Percentiles rank a stretch among this genome's conserved stretches.
Evolutionary conservation across 2,113 vertebrate genomes (phyloP).

Genomic region (Bungarus multicinctus): DNA sequence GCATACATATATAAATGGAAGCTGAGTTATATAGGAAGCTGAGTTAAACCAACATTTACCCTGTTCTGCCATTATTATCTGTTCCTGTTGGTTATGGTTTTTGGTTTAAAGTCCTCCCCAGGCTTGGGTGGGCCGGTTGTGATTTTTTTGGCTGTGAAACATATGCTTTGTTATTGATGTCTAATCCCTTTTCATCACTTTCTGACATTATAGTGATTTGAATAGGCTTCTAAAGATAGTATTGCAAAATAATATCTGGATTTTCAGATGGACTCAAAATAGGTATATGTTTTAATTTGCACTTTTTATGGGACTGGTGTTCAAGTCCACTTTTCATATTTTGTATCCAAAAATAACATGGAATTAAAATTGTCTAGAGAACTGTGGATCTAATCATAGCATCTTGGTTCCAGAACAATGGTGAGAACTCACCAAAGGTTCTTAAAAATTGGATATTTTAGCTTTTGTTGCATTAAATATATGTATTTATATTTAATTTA

Average conservation of each 20-base stretch:
- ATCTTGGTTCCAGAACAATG: background rate
- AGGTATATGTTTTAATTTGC: background rate
- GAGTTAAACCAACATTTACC: background rate
- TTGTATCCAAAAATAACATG: background rate
- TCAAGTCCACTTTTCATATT: background rate
- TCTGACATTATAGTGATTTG: background rate
- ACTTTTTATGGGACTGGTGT: background rate
- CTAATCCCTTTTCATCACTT: background rate
- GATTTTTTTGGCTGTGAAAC: background rate
- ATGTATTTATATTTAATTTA: background rate
- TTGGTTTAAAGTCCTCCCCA: background rate
- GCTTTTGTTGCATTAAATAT: background rate
- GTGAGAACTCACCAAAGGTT: background rate
- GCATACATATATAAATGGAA: background rate
- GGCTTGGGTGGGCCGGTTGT: too few species aligned
- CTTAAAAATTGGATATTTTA: background rate
- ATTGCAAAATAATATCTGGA: too few species aligned
- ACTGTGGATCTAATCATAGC: background rate
- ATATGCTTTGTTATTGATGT: background rate
- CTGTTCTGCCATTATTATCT: background rate
- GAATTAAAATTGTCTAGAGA: background rate
- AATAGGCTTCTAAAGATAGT: background rate
- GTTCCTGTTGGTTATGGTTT: background rate
- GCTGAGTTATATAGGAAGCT: background rate
- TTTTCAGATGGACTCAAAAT: background rate